Conservation (phyloP, 2,888 invertebrate species). For the Ormyrus labotus region DNA sequence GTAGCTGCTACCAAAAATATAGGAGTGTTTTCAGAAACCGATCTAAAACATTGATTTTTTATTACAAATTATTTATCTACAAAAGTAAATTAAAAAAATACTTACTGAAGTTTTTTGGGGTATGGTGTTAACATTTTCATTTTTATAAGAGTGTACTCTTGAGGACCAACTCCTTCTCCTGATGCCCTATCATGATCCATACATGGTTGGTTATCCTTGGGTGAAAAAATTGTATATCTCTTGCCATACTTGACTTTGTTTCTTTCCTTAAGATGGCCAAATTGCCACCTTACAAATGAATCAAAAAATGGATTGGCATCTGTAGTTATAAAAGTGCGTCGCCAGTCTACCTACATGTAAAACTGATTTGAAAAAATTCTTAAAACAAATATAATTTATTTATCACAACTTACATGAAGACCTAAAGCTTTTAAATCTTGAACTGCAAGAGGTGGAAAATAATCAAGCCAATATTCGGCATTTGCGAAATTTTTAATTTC, state of each 20-base stretch:
- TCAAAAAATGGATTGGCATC: slow-evolving; percentile 98
- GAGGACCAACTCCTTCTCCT: slow-evolving; percentile 98
- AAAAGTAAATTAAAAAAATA: slow-evolving; percentile 42
- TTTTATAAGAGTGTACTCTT: slow-evolving; percentile 98
- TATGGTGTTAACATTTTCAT: slow-evolving; percentile 88
- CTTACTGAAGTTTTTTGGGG: slow-evolving; percentile 83
- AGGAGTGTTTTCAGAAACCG: slow-evolving; percentile 76
- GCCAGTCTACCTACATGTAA: slow-evolving; percentile 91
- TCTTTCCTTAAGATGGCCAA: slow-evolving; percentile 87
- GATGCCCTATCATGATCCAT: slow-evolving; percentile 99
- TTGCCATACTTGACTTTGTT: slow-evolving; percentile 98
- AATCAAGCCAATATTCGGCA: slow-evolving; percentile 94
- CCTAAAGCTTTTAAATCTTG: slow-evolving; percentile 93
- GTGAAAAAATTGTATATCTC: slow-evolving; percentile 96
- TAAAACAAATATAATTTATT: slow-evolving; percentile 14
- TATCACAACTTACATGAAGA: slow-evolving; percentile 83
- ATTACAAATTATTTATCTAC: neutral
- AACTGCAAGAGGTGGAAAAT: slow-evolving; percentile 95
- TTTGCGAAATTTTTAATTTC: slow-evolving; percentile 96
- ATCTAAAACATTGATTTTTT: slow-evolving; percentile 72
- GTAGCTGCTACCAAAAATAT: slow-evolving; percentile 97
- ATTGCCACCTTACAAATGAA: slow-evolving; percentile 99
- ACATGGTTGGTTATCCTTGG: slow-evolving; percentile 97
- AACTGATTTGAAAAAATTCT: slow-evolving; percentile 37
- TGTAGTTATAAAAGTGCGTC: slow-evolving; percentile 98